Evolutionary conservation across 2,113 vertebrate genomes (phyloP).

Genomic region (Macheiramphus alcinus): DNA sequence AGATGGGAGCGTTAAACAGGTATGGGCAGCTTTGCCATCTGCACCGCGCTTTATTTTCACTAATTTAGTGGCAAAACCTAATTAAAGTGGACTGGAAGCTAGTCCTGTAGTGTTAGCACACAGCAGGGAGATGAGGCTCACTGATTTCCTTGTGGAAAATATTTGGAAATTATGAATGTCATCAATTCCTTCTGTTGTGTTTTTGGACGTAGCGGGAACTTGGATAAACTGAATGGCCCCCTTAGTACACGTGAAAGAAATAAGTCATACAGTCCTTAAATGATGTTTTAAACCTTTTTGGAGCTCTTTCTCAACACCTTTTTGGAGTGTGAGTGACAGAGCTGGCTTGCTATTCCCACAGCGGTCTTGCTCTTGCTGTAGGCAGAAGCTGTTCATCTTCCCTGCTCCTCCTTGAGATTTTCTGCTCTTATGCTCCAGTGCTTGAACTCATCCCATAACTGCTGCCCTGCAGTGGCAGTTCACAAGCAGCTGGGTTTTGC

Average conservation of each 20-base stretch:
- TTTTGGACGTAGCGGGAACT: neutral
- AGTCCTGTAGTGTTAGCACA: neutral
- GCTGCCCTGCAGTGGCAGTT: neutral
- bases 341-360: neutral
- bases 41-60: neutral
- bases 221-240: neutral
- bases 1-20: constrained; percentile 71
- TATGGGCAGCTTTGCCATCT: constrained; percentile 49
- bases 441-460: neutral
- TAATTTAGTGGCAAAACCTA: neutral
- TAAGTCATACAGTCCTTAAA: neutral
- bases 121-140: neutral
- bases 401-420: neutral
- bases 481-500: neutral
- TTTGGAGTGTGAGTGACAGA: neutral
- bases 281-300: neutral
- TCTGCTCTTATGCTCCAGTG: neutral
- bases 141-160: neutral
- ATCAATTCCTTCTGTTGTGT: neutral
- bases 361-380: neutral
- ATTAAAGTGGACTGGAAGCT: neutral
- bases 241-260: neutral
- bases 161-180: neutral
- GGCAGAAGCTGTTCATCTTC: neutral
- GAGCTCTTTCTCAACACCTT: neutral